Percentiles rank a stretch among this genome's conserved stretches.
Evolutionary conservation across 2,797 vertebrate species (phyloP).

Genomic region (Gobionotothen gibberifrons): DNA sequence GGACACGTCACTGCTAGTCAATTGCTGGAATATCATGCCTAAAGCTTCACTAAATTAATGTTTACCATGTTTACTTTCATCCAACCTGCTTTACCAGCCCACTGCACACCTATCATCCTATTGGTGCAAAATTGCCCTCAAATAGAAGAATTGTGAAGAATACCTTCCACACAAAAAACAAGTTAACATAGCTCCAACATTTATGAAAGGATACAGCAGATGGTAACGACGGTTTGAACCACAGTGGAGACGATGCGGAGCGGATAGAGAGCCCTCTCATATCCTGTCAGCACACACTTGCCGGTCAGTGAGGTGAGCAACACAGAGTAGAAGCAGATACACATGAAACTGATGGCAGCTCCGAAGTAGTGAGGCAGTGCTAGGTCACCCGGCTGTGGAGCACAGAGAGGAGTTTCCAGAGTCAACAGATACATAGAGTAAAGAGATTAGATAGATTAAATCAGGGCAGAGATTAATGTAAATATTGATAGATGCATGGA

Average conservation of each 20-base stretch:
- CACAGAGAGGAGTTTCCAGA: not conserved
- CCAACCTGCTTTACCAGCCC: not conserved
- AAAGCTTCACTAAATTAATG: not conserved
- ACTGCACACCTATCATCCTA: not conserved
- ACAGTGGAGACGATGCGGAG: constrained; percentile 66
- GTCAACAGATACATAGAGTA: not conserved
- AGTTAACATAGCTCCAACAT: not conserved
- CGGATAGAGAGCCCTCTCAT: constrained; percentile 77
- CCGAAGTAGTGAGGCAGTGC: constrained; percentile 79
- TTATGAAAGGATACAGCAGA: constrained; percentile 84
- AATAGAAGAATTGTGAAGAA: not conserved
- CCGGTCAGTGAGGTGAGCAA: constrained; percentile 80
- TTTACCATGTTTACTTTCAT: not conserved
- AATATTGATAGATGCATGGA: not conserved
- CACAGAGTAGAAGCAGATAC: constrained; percentile 81
- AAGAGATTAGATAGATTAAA: no score
- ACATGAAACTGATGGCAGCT: constrained; percentile 82
- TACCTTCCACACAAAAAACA: not conserved
- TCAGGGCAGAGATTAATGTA: no score
- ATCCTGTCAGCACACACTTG: constrained; percentile 77
- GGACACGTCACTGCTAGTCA: not conserved
- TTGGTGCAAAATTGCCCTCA: not conserved
- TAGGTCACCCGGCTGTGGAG: constrained; percentile 72
- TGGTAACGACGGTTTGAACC: constrained; percentile 73
- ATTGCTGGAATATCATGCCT: not conserved